These are phyloP conservation scores for Dinocampus coccinellae DNA, from an alignment of 2,888 invertebrate genomes.

Conservation along the genomic window DNA sequence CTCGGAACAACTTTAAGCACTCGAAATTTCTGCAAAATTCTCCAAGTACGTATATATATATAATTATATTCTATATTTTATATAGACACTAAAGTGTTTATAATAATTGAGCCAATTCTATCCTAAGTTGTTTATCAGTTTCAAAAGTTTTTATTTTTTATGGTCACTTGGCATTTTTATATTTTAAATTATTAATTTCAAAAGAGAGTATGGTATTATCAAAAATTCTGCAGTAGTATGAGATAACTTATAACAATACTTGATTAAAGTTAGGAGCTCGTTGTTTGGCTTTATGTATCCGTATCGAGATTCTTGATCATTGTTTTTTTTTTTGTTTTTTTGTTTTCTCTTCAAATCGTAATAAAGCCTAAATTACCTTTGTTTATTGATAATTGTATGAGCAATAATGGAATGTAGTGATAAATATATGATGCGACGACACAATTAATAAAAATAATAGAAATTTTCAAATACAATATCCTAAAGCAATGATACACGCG, in stretches of 20 bases:
- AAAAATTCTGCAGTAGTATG: not conserved
- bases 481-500: not conserved
- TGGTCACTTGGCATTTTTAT: not conserved
- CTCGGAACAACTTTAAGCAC: not conserved
- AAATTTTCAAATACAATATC: not conserved
- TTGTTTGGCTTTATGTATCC: slow-evolving; percentile 2
- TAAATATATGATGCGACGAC: not conserved
- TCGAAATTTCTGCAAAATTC: not conserved
- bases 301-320: not conserved
- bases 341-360: not conserved
- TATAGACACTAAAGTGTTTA: not conserved
- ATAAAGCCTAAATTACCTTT: no score
- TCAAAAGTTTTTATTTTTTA: not conserved
- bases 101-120: slow-evolving; percentile 11
- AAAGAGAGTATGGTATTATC: not conserved
- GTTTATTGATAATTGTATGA: no score
- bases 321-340: not conserved
- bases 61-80: not conserved
- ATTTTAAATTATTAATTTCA: not conserved
- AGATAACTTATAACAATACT: not conserved
- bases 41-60: not conserved
- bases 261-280: not conserved
- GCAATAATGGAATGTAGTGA: not conserved
- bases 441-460: not conserved
- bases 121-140: not conserved